A percentile compares a stretch with the other conserved stretches of the same genome.
phyloP scores from a whole-genome alignment of 2,888 invertebrate genomes.

The Temnothorax ravouxi region DNA sequence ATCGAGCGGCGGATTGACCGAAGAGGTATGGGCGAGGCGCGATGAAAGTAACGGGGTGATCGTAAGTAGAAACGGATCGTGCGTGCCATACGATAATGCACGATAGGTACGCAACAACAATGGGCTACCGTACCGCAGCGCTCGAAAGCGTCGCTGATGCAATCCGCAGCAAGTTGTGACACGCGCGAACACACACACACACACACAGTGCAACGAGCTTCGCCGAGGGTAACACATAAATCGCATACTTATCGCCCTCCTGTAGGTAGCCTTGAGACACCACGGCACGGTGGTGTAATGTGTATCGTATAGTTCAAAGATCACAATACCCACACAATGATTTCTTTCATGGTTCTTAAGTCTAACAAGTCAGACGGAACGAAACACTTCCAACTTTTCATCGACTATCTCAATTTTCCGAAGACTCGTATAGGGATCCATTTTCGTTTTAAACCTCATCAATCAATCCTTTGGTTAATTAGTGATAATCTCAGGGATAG shows the following conservation, averaged over 20 bases:
- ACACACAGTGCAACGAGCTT: conserved; percentile 22
- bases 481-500: background rate
- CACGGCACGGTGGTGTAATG: conserved; percentile 35
- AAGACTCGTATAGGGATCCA: background rate
- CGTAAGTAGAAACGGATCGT: conserved; percentile 52
- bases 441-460: background rate
- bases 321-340: conserved; percentile 59
- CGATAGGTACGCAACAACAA: conserved; percentile 75
- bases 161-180: conserved; percentile 66
- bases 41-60: conserved; percentile 56
- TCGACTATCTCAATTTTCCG: background rate
- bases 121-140: conserved; percentile 73
- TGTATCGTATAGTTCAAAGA: conserved; percentile 73
- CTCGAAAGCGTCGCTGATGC: conserved; percentile 80
- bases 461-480: background rate
- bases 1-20: conserved; percentile 43
- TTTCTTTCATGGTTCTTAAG: background rate
- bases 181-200: conserved; percentile 19
- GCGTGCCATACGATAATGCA: conserved; percentile 54
- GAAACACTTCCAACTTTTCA: background rate
- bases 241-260: conserved; percentile 78
- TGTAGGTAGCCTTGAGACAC: conserved; percentile 70
- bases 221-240: conserved; percentile 73
- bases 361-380: background rate
- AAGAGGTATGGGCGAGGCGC: conserved; percentile 50